A percentile compares a stretch with the other conserved stretches of the same genome.
These are phyloP conservation scores for Poeciliopsis gracilis DNA, from an alignment of 2,797 vertebrate genomes.

Conservation along the genomic window DNA sequence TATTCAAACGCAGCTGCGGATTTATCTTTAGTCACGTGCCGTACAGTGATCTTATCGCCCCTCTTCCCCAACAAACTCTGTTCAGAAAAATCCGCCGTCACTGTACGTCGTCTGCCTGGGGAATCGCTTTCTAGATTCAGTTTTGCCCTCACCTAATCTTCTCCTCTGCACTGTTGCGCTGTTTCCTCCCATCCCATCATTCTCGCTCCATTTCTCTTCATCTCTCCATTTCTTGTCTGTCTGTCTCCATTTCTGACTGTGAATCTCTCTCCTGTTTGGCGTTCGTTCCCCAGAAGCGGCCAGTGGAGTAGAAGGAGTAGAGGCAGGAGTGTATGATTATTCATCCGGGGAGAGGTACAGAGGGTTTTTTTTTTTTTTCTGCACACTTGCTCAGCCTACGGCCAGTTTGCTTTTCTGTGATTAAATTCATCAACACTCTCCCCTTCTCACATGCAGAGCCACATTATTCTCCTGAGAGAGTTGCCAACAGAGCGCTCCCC, in stretches of 20 bases:
- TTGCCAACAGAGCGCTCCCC: conserved; percentile 24
- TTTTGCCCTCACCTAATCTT: conserved; percentile 62
- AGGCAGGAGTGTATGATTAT: conserved; percentile 62
- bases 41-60: conserved; percentile 34
- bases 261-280: conserved; percentile 26
- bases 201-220: conserved; percentile 65
- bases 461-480: conserved; percentile 32
- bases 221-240: conserved; percentile 36
- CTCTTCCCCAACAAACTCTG: conserved; percentile 43
- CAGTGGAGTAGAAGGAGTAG: conserved; percentile 40
- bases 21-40: conserved; percentile 57
- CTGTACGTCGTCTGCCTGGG: conserved; percentile 36
- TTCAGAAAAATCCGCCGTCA: conserved; percentile 47
- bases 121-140: conserved; percentile 62
- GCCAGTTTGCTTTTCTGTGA: conserved; percentile 62
- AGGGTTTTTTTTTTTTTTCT: conserved; percentile 12
- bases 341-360: conserved; percentile 45
- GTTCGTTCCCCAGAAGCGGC: conserved; percentile 40
- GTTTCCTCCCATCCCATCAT: conserved; percentile 65
- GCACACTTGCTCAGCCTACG: conserved; percentile 51
- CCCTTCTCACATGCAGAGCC: conserved; percentile 27
- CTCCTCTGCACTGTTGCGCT: conserved; percentile 43
- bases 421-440: conserved; percentile 64
- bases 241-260: conserved; percentile 40
- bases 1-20: conserved; percentile 23